Conservation (phyloP, 2,113 vertebrate species). For the Oriolus oriolus region DNA sequence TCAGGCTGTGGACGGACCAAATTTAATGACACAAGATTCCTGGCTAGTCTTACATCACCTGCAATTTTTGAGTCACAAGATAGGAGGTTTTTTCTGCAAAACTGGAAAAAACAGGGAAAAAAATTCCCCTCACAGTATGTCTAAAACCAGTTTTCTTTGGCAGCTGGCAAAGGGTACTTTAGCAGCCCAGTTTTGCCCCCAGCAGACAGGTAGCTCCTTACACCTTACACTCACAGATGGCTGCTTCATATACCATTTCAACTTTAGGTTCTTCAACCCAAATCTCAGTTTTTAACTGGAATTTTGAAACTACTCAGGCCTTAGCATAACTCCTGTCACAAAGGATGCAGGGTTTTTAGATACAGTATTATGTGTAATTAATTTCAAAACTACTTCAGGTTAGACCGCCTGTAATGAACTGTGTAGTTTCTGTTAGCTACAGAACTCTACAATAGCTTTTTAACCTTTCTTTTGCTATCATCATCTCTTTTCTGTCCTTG, state of each 20-base stretch:
- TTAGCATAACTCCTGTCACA: not conserved
- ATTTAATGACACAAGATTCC: not conserved
- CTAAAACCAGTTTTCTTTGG: not conserved
- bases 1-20: not conserved
- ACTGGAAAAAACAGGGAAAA: not conserved
- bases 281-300: not conserved
- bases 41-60: not conserved
- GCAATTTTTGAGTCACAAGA: not conserved
- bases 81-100: rapidly evolving
- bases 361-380: not conserved
- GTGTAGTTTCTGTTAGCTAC: not conserved
- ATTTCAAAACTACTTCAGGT: not conserved
- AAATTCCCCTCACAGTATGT: not conserved
- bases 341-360: not conserved
- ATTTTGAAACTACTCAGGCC: not conserved
- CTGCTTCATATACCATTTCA: not conserved
- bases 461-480: not conserved
- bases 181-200: not conserved
- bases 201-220: not conserved
- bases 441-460: not conserved
- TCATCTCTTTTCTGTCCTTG: not conserved
- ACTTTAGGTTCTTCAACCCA: not conserved
- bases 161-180: not conserved
- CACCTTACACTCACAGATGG: not conserved
- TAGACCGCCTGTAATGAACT: not conserved